Evolutionary conservation across 2,797 vertebrate species (phyloP).

Genomic region (Ara ararauna): DNA sequence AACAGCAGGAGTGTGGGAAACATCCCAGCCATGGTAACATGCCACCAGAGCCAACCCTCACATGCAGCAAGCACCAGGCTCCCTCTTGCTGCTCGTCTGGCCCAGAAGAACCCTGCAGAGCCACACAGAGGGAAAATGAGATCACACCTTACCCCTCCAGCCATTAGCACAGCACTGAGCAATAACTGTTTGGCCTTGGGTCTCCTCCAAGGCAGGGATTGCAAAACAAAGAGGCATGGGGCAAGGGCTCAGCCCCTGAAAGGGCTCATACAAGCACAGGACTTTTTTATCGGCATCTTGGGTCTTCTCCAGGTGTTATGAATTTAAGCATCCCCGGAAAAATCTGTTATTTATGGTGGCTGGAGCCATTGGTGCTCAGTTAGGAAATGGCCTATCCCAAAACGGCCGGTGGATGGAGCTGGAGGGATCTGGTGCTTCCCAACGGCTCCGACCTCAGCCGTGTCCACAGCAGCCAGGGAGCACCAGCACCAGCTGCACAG

Average conservation of each 20-base stretch:
- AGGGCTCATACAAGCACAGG: rapidly evolving
- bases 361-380: not conserved
- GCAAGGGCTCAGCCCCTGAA: not conserved
- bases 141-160: not conserved
- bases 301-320: not conserved
- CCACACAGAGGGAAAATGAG: not conserved
- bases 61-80: not conserved
- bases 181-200: not conserved
- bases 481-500: not conserved
- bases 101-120: not conserved
- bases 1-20: not conserved
- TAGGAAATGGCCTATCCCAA: not conserved
- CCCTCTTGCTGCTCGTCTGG: not conserved
- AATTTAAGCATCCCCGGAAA: not conserved
- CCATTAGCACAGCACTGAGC: rapidly evolving
- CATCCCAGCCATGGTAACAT: rapidly evolving
- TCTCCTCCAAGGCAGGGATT: not conserved
- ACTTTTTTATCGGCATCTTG: not conserved
- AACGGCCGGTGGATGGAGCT: not conserved
- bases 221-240: not conserved
- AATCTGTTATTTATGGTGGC: not conserved
- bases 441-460: not conserved
- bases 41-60: not conserved
- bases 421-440: not conserved
- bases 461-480: rapidly evolving